Percentiles rank a stretch among this genome's conserved stretches.
phyloP scores from a whole-genome alignment of 53 echinoderm and acorn worm species.

The Stichopus horrens region DNA sequence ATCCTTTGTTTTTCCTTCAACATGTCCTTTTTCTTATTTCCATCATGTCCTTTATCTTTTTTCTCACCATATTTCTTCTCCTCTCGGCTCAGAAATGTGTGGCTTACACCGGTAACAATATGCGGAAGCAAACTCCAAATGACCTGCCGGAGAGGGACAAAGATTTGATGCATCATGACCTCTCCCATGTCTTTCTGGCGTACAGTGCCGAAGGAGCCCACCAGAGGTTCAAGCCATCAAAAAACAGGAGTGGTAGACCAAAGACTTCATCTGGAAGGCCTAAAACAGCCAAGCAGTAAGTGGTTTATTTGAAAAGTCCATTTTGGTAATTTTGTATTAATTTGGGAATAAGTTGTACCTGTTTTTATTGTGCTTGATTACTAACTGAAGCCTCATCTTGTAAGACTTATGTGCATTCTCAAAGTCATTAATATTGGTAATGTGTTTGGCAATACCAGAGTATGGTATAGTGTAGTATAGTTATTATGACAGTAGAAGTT shows the following conservation, averaged over 20 bases:
- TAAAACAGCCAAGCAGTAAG: slow-evolving; percentile 71
- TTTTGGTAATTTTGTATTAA: too few species aligned
- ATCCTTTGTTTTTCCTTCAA: not conserved
- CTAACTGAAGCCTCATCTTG: too few species aligned
- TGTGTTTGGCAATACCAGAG: too few species aligned
- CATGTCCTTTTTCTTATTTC: not conserved
- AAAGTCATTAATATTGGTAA: too few species aligned
- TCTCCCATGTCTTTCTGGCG: slow-evolving; percentile 87
- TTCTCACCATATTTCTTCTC: not conserved
- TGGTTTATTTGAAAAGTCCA: not conserved
- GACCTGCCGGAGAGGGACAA: slow-evolving; percentile 82
- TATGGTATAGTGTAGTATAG: too few species aligned
- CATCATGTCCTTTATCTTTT: not conserved
- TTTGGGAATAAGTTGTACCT: too few species aligned
- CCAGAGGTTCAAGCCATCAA: slow-evolving; percentile 65
- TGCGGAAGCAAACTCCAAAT: slow-evolving; percentile 91
- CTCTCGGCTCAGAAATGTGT: slow-evolving; percentile 84
- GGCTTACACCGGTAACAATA: slow-evolving; percentile 97
- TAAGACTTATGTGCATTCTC: too few species aligned
- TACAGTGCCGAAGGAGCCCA: slow-evolving; percentile 78
- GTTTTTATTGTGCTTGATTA: too few species aligned
- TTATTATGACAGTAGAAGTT: too few species aligned
- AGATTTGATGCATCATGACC: slow-evolving; percentile 71
- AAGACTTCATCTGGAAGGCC: slow-evolving; percentile 84
- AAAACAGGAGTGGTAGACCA: slow-evolving; percentile 63